Conservation (phyloP, 2,113 vertebrate genomes). For the Burhinus bistriatus region DNA sequence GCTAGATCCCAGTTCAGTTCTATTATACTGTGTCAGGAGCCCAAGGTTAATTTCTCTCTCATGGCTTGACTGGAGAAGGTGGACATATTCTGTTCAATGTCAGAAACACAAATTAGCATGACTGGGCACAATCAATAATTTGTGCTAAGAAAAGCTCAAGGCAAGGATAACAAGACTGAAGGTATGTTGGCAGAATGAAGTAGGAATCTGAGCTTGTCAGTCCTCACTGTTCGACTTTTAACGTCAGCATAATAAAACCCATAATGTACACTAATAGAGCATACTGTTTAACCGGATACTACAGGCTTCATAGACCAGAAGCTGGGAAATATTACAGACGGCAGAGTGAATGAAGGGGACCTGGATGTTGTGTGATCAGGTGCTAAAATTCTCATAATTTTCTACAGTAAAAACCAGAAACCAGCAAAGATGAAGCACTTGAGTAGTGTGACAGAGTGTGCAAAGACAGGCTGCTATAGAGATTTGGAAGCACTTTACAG, state of each 20-base stretch:
- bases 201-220: background rate
- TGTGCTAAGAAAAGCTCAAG: slow-evolving; percentile 37
- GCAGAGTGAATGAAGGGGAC: background rate
- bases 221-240: background rate
- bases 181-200: background rate
- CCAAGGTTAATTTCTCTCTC: slow-evolving; percentile 4
- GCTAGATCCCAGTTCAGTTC: background rate
- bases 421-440: background rate
- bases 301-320: background rate
- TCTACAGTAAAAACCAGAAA: background rate
- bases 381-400: background rate
- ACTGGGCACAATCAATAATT: background rate
- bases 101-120: slow-evolving; percentile 23
- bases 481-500: background rate
- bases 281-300: background rate
- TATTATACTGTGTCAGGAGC: background rate
- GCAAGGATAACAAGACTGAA: slow-evolving; percentile 12
- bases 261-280: background rate
- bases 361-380: background rate
- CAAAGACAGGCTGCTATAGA: background rate
- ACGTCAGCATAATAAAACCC: background rate
- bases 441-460: background rate
- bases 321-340: background rate
- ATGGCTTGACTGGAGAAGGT: background rate
- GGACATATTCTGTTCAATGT: background rate